phyloP scores from a whole-genome alignment of 2,888 invertebrate species.

The Candidula unifasciata region DNA sequence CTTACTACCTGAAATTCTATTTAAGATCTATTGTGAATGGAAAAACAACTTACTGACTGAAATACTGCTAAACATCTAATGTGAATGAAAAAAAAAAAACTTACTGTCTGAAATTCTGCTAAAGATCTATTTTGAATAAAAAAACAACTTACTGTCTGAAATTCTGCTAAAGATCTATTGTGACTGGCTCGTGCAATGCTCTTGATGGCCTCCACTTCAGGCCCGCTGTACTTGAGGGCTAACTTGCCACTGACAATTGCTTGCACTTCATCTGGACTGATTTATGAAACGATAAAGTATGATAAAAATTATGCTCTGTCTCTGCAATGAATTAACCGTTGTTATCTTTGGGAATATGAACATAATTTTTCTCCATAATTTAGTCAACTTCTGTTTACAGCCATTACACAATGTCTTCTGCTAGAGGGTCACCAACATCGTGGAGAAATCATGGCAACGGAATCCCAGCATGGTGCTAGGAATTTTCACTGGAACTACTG shows the following conservation, averaged over 20 bases:
- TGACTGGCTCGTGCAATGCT: conserved; percentile 97
- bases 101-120: conserved; percentile 62
- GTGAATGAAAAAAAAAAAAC: background rate
- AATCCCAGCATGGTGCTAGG: too few species aligned
- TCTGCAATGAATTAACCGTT: too few species aligned
- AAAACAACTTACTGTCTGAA: conserved; percentile 82
- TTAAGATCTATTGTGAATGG: background rate
- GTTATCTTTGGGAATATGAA: too few species aligned
- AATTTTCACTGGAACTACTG: too few species aligned
- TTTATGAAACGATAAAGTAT: conserved; percentile 44
- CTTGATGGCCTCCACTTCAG: conserved; percentile 98
- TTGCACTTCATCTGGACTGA: conserved; percentile 94
- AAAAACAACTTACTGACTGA: background rate
- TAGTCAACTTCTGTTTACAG: too few species aligned
- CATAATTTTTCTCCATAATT: too few species aligned
- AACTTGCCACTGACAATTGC: conserved; percentile 96
- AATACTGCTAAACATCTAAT: background rate
- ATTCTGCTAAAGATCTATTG: conserved; percentile 96
- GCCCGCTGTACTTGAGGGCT: conserved; percentile 96
- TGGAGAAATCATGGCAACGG: too few species aligned
- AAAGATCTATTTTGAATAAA: too few species aligned
- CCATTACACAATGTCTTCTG: too few species aligned
- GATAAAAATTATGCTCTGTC: too few species aligned
- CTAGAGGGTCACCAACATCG: too few species aligned
- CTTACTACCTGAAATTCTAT: background rate